A percentile compares a stretch with the other conserved stretches of the same genome.
phyloP scores from a whole-genome alignment of 35 echinoderm and acorn worm species.

The Diadema setosum region DNA sequence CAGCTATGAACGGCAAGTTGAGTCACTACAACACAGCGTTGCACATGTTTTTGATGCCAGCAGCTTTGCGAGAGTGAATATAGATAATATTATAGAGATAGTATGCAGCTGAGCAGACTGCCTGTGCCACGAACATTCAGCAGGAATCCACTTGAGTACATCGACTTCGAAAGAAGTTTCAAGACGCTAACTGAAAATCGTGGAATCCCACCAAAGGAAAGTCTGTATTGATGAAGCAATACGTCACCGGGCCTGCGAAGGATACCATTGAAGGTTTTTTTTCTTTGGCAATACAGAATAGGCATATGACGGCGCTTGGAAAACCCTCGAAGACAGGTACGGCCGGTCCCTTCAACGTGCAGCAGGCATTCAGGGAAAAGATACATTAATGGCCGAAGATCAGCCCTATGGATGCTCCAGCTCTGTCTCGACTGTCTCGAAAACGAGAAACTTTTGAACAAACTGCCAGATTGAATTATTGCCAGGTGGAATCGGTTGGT shows the following conservation, averaged over 20 bases:
- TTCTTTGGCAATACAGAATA: conserved; percentile 9
- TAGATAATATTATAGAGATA: neutral
- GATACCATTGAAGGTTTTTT: neutral
- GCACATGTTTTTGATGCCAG: neutral
- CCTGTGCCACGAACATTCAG: conserved; percentile 20
- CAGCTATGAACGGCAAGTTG: neutral
- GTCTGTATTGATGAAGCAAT: neutral
- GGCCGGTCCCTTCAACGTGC: conserved; percentile 1
- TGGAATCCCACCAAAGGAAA: neutral
- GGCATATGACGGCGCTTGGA: conserved; percentile 31
- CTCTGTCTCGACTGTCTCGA: conserved; percentile 8
- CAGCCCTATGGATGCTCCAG: neutral
- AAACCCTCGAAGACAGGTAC: conserved; percentile 36
- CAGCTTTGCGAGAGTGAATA: neutral
- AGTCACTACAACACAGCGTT: no score
- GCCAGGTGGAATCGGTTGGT: conserved; percentile 20
- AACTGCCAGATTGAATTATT: conserved; percentile 28
- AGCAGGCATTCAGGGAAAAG: conserved; percentile 16
- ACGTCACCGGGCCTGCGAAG: neutral
- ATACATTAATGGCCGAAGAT: neutral
- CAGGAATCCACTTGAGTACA: conserved; percentile 35
- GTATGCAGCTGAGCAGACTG: conserved; percentile 23
- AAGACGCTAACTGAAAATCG: neutral
- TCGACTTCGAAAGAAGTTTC: conserved; percentile 41
- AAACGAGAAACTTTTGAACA: conserved; percentile 39